Base-by-base conservation (phyloP, 2,797 vertebrate species). In the Cuniculus paca region DNA sequence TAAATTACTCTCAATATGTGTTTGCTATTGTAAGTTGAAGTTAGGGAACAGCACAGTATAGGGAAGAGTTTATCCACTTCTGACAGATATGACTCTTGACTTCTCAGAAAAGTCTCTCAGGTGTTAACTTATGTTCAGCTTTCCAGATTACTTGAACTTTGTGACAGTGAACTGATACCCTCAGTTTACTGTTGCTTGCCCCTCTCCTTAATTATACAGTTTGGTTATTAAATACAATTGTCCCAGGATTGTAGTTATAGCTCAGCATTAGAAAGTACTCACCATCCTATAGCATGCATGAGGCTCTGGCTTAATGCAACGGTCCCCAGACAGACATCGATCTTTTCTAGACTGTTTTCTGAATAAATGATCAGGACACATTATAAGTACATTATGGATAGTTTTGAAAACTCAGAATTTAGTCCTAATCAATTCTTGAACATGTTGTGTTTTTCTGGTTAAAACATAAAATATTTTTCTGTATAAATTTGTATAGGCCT, bases 101-200 rank as follows among this genome's bases (percentile, higher is more conserved):
- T 89, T 45, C 70, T 88, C 70, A 78, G 54, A 16, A 10, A 56
- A 60, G 39, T 54, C 52, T 87, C 74, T 56, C 26, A 63, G 45
- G 20, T 83, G 1, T 45, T 84, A 12, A 61, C 42, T 78, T 75
- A 12, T 77, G 63, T 78, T 61, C 5, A 1, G 3, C 34, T 87
- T 90, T 89, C 72, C 48, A 83, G 63, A 28, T 83, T 87, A 91
- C 42, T 26, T 94, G 72, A 92, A 81, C 83, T 80, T 92, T 90
- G 54, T 42, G 92, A 80, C 1, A 80, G 39, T 68, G 60, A 20
- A 84, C 13, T 78, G 48, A 94, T 52, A 75, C 52, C 31, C 92
- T 84, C 54, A 60, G 28, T 86, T n/a, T n/a, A 52, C 4, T 82
- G n/a, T 93, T 58, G 68, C 26, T 80, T 36, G 65, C 28, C 50